Percentiles rank a stretch among this genome's conserved stretches.
These are phyloP conservation scores for Thelaira solivaga DNA, from an alignment of 2,888 invertebrate genomes.

Conservation along the genomic window DNA sequence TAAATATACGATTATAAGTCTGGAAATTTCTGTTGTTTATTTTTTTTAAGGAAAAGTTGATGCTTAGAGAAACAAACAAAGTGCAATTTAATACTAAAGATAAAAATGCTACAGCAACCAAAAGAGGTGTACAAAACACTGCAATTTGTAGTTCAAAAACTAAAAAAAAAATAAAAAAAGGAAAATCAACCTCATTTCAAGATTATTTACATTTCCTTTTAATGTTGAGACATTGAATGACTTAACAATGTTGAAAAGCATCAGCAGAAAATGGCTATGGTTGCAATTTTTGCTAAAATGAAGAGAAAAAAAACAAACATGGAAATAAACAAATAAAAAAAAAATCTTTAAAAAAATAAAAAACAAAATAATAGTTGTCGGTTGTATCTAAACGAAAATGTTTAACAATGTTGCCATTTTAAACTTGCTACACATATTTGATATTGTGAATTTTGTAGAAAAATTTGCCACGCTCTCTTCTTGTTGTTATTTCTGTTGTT, in stretches of 20 bases:
- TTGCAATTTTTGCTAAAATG: constrained; percentile 17
- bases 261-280: not conserved
- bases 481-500: not conserved
- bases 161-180: not conserved
- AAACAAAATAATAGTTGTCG: constrained; percentile 15
- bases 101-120: not conserved
- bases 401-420: constrained; percentile 23
- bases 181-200: constrained; percentile 59
- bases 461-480: constrained; percentile 26
- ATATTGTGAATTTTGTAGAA: constrained; percentile 11
- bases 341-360: too few species aligned
- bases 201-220: constrained; percentile 66
- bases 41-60: constrained; percentile 8
- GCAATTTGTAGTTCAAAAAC: constrained; percentile 10
- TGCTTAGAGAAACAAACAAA: not conserved
- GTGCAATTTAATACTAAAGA: constrained; percentile 33
- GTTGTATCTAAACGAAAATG: constrained; percentile 1
- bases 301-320: not conserved
- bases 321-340: too few species aligned
- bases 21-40: not conserved
- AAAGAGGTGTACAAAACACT: not conserved
- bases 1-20: too few species aligned
- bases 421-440: constrained; percentile 14
- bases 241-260: constrained; percentile 56
- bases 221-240: constrained; percentile 63